These are phyloP conservation scores for Prunella fulvescens DNA, from an alignment of 2,113 vertebrate genomes.

Conservation along the genomic window DNA sequence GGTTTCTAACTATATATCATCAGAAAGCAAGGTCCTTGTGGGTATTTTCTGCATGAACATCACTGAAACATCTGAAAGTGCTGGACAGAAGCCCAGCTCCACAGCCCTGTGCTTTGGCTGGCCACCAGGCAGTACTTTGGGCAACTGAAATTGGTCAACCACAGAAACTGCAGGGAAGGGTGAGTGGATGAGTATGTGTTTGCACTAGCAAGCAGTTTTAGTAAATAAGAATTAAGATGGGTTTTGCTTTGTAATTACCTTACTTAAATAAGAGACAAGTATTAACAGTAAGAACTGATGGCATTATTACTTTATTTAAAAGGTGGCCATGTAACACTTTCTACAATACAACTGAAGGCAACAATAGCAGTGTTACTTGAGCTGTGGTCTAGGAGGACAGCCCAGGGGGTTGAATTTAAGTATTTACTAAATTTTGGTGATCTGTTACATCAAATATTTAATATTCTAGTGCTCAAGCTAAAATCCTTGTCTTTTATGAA, in stretches of 20 bases:
- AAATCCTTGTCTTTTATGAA: background rate
- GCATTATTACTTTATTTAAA: background rate
- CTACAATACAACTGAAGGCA: background rate
- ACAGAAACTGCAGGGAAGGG: background rate
- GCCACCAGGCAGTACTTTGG: background rate
- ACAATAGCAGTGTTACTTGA: background rate
- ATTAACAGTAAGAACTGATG: background rate
- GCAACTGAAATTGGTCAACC: background rate
- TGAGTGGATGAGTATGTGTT: background rate
- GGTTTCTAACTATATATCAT: background rate
- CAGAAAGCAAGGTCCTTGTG: background rate
- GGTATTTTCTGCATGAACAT: background rate
- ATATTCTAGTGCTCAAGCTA: background rate
- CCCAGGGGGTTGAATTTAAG: background rate
- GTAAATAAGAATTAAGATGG: background rate
- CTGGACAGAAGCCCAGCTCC: background rate
- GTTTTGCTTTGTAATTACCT: background rate
- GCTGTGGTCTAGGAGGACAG: background rate
- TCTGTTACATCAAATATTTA: background rate
- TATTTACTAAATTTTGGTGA: background rate
- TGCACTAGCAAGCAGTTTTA: background rate
- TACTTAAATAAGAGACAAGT: background rate
- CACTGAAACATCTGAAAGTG: background rate
- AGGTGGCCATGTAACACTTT: background rate
- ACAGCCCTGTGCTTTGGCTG: constrained; percentile 6